These are phyloP conservation scores for Craseonycteris thonglongyai DNA, from an alignment of 2,113 vertebrate species.

Conservation along the genomic window DNA sequence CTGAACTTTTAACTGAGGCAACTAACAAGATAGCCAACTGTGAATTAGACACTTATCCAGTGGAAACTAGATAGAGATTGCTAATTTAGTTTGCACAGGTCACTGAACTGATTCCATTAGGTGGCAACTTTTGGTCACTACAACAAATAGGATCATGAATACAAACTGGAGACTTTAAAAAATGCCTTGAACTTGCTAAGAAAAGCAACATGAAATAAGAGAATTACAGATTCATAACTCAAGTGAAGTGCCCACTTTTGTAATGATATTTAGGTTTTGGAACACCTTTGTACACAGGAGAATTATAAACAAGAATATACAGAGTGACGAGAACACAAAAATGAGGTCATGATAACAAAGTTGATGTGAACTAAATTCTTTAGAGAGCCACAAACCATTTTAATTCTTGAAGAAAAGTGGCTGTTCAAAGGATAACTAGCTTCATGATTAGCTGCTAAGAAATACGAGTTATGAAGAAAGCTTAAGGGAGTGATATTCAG, in stretches of 20 bases:
- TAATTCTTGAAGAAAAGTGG: background rate
- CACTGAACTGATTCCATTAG: conserved; percentile 35
- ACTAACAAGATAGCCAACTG: conserved; percentile 44
- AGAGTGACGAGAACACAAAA: background rate
- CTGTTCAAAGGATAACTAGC: background rate
- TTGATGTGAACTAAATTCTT: background rate
- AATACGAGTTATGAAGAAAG: background rate
- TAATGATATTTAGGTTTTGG: background rate
- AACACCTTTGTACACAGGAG: background rate
- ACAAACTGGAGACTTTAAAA: background rate
- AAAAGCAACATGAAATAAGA: background rate
- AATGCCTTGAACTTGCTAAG: background rate
- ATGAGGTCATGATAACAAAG: background rate
- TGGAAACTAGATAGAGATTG: conserved; percentile 30
- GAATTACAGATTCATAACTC: background rate
- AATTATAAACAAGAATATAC: background rate
- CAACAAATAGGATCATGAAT: background rate
- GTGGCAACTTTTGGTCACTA: conserved; percentile 33
- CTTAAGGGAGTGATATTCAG: background rate
- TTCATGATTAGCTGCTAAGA: conserved; percentile 3
- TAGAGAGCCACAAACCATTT: background rate
- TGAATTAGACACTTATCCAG: conserved; percentile 31
- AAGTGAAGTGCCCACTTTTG: background rate
- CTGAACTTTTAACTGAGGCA: conserved; percentile 14
- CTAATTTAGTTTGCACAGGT: conserved; percentile 51